Conservation (phyloP, 2,113 vertebrate genomes). For the Petromus typicus region DNA sequence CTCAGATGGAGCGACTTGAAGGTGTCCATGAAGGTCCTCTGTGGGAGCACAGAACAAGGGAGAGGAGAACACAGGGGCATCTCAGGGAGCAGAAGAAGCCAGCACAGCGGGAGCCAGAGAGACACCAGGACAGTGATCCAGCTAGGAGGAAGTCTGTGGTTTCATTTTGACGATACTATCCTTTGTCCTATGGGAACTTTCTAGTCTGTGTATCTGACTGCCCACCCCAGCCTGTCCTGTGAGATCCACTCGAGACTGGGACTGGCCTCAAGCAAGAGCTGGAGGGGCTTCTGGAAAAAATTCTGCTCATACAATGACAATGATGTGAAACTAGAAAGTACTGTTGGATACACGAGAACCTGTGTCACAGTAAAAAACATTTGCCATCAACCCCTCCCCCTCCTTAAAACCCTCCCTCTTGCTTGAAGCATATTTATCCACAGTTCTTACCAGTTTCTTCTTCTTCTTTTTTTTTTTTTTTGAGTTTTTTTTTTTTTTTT, state of each 20-base stretch:
- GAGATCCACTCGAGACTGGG: background rate
- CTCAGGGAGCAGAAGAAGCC: background rate
- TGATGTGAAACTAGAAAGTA: background rate
- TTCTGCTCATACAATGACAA: background rate
- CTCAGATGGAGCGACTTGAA: background rate
- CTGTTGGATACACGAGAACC: background rate
- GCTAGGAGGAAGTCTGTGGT: background rate
- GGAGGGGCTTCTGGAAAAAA: background rate
- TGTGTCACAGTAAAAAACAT: background rate
- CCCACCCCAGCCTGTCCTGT: rapidly evolving
- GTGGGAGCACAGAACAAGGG: background rate
- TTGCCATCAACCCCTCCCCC: background rate
- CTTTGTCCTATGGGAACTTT: background rate
- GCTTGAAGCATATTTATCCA: background rate
- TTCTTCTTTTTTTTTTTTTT: too few relatives aligned
- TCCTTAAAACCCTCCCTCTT: background rate
- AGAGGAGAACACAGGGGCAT: too few relatives aligned
- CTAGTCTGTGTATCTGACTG: background rate
- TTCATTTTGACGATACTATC: background rate
- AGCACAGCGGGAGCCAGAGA: background rate
- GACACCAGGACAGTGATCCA: background rate
- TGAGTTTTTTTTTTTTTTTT: too few relatives aligned
- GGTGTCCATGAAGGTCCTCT: background rate
- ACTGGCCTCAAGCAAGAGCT: background rate
- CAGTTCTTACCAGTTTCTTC: background rate